These are phyloP conservation scores for Drosophila testacea DNA, from an alignment of 2,888 invertebrate genomes.

Conservation along the genomic window DNA sequence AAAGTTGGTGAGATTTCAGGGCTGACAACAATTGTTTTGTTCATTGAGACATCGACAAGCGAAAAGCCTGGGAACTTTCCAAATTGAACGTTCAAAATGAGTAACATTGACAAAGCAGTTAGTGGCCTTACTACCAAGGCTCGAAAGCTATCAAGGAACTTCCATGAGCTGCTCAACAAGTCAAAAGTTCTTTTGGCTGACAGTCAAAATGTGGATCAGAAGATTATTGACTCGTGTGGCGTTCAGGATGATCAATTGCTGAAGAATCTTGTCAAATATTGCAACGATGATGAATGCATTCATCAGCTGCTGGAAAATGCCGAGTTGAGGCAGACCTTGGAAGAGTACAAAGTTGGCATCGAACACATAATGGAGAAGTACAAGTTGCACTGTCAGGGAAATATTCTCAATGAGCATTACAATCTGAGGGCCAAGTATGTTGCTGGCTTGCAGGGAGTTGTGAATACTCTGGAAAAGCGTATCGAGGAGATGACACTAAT, in stretches of 20 bases:
- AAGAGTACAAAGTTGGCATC: slow-evolving; percentile 46
- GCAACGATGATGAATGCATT: slow-evolving; percentile 36
- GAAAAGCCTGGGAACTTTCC: slow-evolving; percentile 11
- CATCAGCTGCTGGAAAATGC: slow-evolving; percentile 50
- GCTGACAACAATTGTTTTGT: background rate
- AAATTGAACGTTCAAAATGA: slow-evolving; percentile 42
- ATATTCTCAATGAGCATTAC: slow-evolving; percentile 27
- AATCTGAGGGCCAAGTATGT: slow-evolving; percentile 51
- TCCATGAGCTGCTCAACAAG: slow-evolving; percentile 36
- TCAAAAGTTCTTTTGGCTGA: slow-evolving; percentile 50
- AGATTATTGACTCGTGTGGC: slow-evolving; percentile 33
- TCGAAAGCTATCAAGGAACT: slow-evolving; percentile 24
- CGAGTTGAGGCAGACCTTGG: slow-evolving; percentile 52
- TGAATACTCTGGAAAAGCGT: slow-evolving; percentile 46
- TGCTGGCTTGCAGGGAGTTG: slow-evolving; percentile 30
- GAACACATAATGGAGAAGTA: slow-evolving; percentile 53
- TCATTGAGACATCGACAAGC: background rate
- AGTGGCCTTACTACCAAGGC: slow-evolving; percentile 28
- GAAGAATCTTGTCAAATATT: slow-evolving; percentile 53
- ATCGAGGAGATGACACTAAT: slow-evolving; percentile 54
- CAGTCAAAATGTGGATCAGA: slow-evolving; percentile 30
- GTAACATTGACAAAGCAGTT: background rate
- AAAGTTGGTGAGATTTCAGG: background rate
- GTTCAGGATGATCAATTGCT: slow-evolving; percentile 50
- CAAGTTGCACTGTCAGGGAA: slow-evolving; percentile 30